phyloP scores from a whole-genome alignment of 2,888 invertebrate genomes.

The Drosophila prostipennis region DNA sequence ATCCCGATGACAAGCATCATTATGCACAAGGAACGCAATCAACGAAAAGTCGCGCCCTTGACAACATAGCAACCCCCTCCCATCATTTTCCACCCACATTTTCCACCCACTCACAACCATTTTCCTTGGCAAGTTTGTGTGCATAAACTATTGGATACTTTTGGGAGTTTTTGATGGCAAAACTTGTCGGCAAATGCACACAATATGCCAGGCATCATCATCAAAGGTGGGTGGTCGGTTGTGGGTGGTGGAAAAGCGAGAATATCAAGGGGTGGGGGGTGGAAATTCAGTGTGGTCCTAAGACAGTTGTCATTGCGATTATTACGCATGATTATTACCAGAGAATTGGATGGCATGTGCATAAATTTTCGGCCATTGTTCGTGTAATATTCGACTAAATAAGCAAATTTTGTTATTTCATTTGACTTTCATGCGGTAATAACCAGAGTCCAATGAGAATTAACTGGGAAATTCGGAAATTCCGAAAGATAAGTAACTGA shows the following conservation, averaged over 20 bases:
- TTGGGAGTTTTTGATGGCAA: conserved; percentile 68
- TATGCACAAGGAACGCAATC: conserved; percentile 28
- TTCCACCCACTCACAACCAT: conserved; percentile 11
- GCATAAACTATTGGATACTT: conserved; percentile 75
- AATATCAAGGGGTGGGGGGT: no score
- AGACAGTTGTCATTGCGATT: conserved; percentile 36
- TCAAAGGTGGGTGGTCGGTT: not conserved
- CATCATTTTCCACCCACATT: not conserved
- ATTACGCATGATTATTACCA: conserved; percentile 22
- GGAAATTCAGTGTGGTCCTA: conserved; percentile 6
- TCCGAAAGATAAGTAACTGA: not conserved
- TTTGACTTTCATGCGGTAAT: not conserved
- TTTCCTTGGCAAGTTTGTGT: conserved; percentile 55
- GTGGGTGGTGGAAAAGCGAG: not conserved
- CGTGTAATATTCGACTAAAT: conserved; percentile 10
- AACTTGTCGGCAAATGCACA: conserved; percentile 54
- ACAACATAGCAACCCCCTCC: not conserved
- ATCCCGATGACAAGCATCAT: conserved; percentile 21
- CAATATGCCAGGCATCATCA: conserved; percentile 46
- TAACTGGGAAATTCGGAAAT: not conserved
- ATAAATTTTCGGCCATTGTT: conserved; percentile 6
- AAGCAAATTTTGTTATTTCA: conserved; percentile 8
- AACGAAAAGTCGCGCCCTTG: conserved; percentile 17
- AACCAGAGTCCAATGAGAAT: not conserved
- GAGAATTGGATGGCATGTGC: conserved; percentile 3